Conservation (phyloP, 2,113 vertebrate species). For the Antechinus stuartii region DNA sequence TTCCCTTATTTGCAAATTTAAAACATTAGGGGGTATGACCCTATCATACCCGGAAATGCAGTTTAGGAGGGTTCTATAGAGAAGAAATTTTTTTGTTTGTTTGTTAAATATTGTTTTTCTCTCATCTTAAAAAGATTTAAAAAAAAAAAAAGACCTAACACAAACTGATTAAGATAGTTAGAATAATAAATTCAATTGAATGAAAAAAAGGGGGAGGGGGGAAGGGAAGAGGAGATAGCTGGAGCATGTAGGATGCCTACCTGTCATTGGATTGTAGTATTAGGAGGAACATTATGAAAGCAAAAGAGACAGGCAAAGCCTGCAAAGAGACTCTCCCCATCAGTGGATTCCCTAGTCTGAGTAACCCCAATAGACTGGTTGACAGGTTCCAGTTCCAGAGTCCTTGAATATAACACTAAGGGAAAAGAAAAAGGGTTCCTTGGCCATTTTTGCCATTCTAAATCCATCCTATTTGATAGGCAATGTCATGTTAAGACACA, state of each 20-base stretch:
- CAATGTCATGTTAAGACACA: rapidly evolving
- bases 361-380: neutral
- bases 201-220: neutral
- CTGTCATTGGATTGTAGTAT: neutral
- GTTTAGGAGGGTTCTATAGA: neutral
- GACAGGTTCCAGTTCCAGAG: constrained; percentile 7
- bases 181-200: neutral
- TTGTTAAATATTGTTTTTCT: neutral
- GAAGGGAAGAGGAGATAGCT: neutral
- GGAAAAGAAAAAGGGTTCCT: constrained; percentile 21
- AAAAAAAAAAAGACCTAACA: neutral
- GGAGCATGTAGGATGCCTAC: neutral
- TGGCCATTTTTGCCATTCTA: constrained; percentile 66
- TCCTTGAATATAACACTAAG: constrained; percentile 44
- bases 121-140: neutral
- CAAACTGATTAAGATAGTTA: neutral
- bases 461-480: neutral
- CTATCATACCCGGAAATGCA: neutral
- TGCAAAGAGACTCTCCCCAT: neutral
- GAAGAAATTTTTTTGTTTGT: neutral
- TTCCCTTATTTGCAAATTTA: neutral
- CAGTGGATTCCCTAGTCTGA: constrained; percentile 35
- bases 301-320: neutral
- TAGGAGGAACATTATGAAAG: neutral
- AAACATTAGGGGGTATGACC: neutral